These are phyloP conservation scores for Conus ventricosus DNA, from an alignment of 1,140 invertebrate species.

Conservation along the genomic window DNA sequence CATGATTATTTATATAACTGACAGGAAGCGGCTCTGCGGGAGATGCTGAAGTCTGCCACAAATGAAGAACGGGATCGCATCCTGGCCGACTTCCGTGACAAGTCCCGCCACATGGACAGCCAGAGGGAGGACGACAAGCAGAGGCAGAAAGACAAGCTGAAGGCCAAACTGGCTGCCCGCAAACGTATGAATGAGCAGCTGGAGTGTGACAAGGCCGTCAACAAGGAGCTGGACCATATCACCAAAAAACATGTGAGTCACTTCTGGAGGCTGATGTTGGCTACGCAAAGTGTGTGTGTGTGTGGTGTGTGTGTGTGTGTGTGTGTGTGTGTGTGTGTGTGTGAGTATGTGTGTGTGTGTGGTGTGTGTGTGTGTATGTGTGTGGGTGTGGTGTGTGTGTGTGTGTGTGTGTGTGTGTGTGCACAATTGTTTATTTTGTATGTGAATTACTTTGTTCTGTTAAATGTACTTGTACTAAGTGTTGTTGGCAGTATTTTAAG, in stretches of 20 bases:
- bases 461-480: no score
- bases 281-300: no score
- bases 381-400: no score
- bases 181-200: slow-evolving; percentile 70
- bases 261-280: no score
- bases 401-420: no score
- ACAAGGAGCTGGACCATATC: slow-evolving; percentile 66
- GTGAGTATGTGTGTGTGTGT: no score
- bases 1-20: background rate
- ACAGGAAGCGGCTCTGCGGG: slow-evolving; percentile 56
- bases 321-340: no score
- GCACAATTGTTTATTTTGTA: no score
- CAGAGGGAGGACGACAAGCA: slow-evolving; percentile 50
- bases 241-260: slow-evolving; percentile 67
- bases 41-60: slow-evolving; percentile 53
- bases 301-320: no score
- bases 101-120: slow-evolving; percentile 50
- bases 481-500: no score
- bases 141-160: slow-evolving; percentile 61
- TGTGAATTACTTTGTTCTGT: no score
- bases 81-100: slow-evolving; percentile 56
- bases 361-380: no score
- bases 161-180: slow-evolving; percentile 67
- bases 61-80: slow-evolving; percentile 63
- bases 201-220: slow-evolving; percentile 65